Evolutionary conservation across 2,113 vertebrate species (phyloP).

Genomic region (Equus quagga): DNA sequence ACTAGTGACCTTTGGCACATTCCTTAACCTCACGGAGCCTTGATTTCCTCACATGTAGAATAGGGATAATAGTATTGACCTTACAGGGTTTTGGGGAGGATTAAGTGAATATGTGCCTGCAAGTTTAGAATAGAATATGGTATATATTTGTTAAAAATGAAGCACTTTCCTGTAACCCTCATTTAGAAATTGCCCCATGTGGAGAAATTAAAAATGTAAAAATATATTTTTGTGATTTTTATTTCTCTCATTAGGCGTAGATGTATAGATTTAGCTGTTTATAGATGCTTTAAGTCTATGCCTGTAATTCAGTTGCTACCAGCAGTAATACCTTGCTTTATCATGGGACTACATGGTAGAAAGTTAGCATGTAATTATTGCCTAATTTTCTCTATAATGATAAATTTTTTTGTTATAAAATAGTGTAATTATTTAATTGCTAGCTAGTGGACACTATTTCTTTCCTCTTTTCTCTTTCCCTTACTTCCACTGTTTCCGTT

Average conservation of each 20-base stretch:
- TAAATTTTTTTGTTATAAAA: slow-evolving; percentile 28
- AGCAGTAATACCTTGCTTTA: slow-evolving; percentile 27
- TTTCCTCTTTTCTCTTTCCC: neutral
- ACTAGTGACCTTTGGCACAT: neutral
- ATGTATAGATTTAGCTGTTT: neutral
- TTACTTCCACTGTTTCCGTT: neutral
- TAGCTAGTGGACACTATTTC: neutral
- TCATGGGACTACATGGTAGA: neutral
- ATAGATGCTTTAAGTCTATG: neutral
- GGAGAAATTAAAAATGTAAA: slow-evolving; percentile 21
- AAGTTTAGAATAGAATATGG: neutral
- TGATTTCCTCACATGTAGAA: neutral
- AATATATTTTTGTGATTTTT: neutral
- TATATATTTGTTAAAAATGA: slow-evolving; percentile 7
- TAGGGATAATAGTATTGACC: neutral
- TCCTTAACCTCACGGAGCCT: neutral
- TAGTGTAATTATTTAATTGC: neutral
- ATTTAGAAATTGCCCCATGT: neutral
- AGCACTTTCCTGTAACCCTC: neutral
- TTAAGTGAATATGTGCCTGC: neutral
- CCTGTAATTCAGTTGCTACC: neutral
- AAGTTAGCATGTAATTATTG: neutral
- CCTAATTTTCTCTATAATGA: slow-evolving; percentile 18
- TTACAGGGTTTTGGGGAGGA: neutral
- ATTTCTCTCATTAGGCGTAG: neutral